A percentile compares a stretch with the other conserved stretches of the same genome.
Conservation (phyloP, 2,113 vertebrate species). For the Columba livia region DNA sequence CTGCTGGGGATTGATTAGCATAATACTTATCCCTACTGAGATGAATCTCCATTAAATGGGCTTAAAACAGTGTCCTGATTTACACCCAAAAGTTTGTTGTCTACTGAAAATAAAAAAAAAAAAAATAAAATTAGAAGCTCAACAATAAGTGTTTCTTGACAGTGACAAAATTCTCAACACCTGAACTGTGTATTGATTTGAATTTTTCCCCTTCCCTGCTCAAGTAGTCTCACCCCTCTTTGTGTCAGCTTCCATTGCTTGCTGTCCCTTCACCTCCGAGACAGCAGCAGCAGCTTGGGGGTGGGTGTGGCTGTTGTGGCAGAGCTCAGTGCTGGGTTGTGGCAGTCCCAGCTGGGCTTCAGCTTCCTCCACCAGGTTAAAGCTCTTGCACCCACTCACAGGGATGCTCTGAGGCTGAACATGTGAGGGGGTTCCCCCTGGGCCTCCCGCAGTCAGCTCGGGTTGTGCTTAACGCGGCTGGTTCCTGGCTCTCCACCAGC, state of each 20-base stretch:
- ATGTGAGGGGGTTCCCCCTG: not conserved
- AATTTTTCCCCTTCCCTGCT: not conserved
- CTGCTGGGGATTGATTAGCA: constrained; percentile 19
- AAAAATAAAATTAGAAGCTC: not conserved
- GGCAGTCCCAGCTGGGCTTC: not conserved
- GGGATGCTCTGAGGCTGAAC: not conserved
- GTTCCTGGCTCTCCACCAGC: not conserved
- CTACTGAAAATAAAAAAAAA: not conserved
- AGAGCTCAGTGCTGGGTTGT: not conserved
- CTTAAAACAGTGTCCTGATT: constrained; percentile 19
- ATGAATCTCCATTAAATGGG: constrained; percentile 12
- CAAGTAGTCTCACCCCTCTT: not conserved
- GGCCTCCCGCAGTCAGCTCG: not conserved
- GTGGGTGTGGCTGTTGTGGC: not conserved
- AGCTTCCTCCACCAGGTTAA: not conserved
- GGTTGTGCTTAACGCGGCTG: not conserved
- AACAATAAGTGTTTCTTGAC: not conserved
- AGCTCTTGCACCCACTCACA: not conserved
- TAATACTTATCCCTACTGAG: not conserved
- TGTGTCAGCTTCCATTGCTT: not conserved
- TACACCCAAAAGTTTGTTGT: not conserved
- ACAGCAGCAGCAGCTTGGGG: not conserved
- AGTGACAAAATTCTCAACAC: not conserved
- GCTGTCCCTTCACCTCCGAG: not conserved
- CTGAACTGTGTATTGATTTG: not conserved